Base-by-base conservation (phyloP, 2,888 invertebrate species). In the Amiota minor region DNA sequence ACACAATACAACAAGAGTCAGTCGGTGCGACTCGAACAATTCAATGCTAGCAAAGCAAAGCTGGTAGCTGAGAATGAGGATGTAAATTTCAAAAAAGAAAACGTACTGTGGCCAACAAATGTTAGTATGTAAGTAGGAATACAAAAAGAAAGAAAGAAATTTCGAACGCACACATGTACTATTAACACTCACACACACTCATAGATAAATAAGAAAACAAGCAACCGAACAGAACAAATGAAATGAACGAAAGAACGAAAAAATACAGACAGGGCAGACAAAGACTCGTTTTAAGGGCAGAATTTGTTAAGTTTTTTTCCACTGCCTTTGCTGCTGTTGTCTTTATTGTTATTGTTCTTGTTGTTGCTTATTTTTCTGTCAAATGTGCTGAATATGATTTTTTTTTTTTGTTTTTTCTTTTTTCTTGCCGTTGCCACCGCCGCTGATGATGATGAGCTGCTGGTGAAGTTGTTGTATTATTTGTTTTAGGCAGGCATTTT, bases 261-360 rank as follows among this genome's bases (percentile, higher is more conserved):
- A 4, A 35, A 2, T 0, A 10, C 0, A 18, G 20, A 18, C 56
- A 59, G 20, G 18, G 1, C 16, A 18, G 18, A 59, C 16, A 59
- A 59, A 59, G 11, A 20, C 59, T 16, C 23, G 20, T 59, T 18
- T 18, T 49, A 65, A 65, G 65, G 65, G 65, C 65, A 65, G 65
- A 65, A n/a, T n/a, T n/a, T n/a, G n/a, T n/a, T n/a, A n/a, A n/a
- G 18, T 65, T 59, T 45, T n/a, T 9, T 12, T 46, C 23, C 0
- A 1, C 45, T 2, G 9, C 2, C 45, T 45, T 11, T 62, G 53
- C 50, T 62, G 45, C 35, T 62, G 23, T 23, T 23, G 23, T 62
- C 35, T n/a, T 62, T 62, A 9, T 45, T 46, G 14, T 62, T 62
- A 9, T 45, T 46, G 14, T 62, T 62, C 45, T n/a, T 62, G 45